These are phyloP conservation scores for Callimorpha dominula DNA, from an alignment of 2,888 invertebrate genomes.

Conservation along the genomic window DNA sequence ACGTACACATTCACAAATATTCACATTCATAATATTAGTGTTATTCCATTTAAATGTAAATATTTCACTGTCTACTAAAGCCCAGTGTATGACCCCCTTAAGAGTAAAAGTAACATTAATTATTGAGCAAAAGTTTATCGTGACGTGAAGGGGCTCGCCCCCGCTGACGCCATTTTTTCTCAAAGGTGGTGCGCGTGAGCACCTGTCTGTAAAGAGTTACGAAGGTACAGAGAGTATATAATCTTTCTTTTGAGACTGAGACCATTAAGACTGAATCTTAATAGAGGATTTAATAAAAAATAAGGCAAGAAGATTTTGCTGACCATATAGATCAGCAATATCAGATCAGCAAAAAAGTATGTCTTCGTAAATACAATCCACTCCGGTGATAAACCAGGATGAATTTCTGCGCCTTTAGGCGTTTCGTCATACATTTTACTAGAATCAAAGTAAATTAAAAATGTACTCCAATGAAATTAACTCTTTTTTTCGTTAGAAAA, in stretches of 20 bases:
- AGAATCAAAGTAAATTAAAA: too few species aligned
- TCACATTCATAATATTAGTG: neutral
- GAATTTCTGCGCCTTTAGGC: too few species aligned
- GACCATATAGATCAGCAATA: too few species aligned
- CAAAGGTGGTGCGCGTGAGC: slow-evolving; percentile 76
- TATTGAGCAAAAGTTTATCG: slow-evolving; percentile 55
- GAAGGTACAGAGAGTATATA: slow-evolving; percentile 47
- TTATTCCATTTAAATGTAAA: neutral
- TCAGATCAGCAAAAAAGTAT: too few species aligned
- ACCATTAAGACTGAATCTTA: neutral
- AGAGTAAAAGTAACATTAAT: slow-evolving; percentile 41
- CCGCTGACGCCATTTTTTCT: slow-evolving; percentile 74
- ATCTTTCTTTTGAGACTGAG: neutral
- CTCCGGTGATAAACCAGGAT: too few species aligned
- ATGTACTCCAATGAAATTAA: too few species aligned
- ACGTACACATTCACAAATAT: too few species aligned
- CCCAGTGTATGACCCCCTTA: slow-evolving; percentile 24
- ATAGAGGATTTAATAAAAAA: neutral
- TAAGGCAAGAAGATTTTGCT: neutral
- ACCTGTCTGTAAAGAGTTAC: slow-evolving; percentile 72
- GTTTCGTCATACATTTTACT: too few species aligned
- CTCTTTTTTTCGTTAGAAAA: too few species aligned
- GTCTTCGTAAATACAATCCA: too few species aligned
- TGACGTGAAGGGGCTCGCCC: slow-evolving; percentile 64
- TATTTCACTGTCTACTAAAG: neutral